These are phyloP conservation scores for Rana temporaria DNA, from an alignment of 2,113 vertebrate species.

Conservation along the genomic window DNA sequence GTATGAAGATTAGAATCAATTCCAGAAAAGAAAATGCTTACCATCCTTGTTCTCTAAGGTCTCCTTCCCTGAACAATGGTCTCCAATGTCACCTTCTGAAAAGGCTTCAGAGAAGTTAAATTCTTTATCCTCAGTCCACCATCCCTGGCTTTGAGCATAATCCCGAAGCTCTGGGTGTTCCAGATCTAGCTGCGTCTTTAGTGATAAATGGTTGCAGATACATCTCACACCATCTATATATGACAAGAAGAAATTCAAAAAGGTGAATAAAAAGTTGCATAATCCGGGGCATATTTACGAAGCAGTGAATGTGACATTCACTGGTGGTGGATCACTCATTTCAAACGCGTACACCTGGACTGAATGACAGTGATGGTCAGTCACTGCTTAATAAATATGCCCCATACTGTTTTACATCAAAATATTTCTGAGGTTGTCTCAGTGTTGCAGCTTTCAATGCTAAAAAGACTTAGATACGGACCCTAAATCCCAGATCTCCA, in stretches of 20 bases:
- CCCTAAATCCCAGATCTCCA: too few species aligned
- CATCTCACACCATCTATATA: constrained; percentile 74
- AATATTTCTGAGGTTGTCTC: too few species aligned
- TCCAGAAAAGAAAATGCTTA: constrained; percentile 60
- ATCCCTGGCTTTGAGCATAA: constrained; percentile 77
- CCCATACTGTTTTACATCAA: too few species aligned
- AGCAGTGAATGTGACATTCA: too few species aligned
- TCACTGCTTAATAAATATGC: too few species aligned
- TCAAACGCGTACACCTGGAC: too few species aligned
- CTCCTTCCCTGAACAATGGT: constrained; percentile 70
- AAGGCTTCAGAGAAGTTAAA: constrained; percentile 82
- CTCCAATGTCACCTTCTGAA: constrained; percentile 67
- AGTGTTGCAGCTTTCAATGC: too few species aligned
- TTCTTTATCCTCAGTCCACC: constrained; percentile 76
- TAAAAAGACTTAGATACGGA: too few species aligned
- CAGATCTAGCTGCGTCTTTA: constrained; percentile 77
- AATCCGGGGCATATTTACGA: too few species aligned
- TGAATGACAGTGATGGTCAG: too few species aligned
- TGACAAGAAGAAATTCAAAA: background rate
- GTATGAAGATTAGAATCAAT: too few species aligned
- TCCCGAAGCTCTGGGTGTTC: constrained; percentile 77
- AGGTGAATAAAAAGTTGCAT: background rate
- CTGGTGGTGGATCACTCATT: too few species aligned
- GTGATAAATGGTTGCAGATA: constrained; percentile 76
- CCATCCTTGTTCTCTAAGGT: constrained; percentile 76